phyloP scores from a whole-genome alignment of 92 coral and sea anemone species.

The Bergia puertoricense region DNA sequence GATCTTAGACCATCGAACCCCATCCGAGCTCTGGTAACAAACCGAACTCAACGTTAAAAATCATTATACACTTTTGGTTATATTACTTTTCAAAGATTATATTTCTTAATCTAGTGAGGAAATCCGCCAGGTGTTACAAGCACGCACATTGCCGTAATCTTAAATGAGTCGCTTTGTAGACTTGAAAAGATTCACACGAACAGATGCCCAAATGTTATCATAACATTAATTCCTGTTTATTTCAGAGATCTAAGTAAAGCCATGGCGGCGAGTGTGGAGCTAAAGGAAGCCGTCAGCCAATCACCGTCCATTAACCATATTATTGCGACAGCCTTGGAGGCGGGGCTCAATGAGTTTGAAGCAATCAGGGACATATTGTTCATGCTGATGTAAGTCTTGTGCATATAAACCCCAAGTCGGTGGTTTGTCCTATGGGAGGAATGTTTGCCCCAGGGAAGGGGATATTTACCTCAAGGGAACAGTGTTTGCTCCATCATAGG shows the following conservation, averaged over 20 bases:
- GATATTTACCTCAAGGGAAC: neutral
- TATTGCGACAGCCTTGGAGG: conserved; percentile 54
- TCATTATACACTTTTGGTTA: too few relatives aligned
- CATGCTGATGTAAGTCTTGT: conserved; percentile 71
- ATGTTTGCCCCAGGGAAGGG: neutral
- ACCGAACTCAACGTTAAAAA: too few relatives aligned
- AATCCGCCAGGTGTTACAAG: too few relatives aligned
- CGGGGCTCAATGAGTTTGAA: conserved; percentile 74
- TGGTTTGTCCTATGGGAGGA: neutral
- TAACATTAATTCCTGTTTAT: neutral
- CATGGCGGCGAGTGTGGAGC: conserved; percentile 36
- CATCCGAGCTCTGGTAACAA: too few relatives aligned
- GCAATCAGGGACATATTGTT: conserved; percentile 74
- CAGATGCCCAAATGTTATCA: too few relatives aligned
- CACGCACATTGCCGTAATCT: too few relatives aligned
- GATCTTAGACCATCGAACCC: too few relatives aligned
- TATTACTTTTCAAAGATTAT: too few relatives aligned
- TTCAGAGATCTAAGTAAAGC: conserved; percentile 53
- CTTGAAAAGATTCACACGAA: too few relatives aligned
- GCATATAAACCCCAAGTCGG: neutral
- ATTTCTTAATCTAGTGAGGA: too few relatives aligned
- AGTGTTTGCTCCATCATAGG: neutral
- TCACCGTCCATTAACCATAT: conserved; percentile 52
- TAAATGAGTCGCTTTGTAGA: too few relatives aligned
- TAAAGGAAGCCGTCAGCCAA: conserved; percentile 50